phyloP scores from a whole-genome alignment of 2,888 invertebrate species.

The Pandemis cinnamomeana region DNA sequence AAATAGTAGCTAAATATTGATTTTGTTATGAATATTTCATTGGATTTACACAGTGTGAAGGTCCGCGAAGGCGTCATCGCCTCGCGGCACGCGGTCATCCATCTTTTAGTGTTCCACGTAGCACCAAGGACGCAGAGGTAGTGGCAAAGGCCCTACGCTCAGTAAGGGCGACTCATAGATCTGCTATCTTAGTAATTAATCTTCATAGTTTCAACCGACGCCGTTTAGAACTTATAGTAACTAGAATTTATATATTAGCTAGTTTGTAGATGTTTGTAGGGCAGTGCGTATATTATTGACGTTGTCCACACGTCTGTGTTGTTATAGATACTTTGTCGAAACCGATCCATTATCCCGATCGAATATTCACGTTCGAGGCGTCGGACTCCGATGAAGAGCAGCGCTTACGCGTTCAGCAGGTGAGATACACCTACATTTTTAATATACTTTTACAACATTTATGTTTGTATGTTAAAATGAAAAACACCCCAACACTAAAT shows the following conservation, averaged over 20 bases:
- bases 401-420: slow-evolving; percentile 81
- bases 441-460: background rate
- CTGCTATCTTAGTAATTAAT: slow-evolving; percentile 39
- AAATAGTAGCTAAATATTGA: slow-evolving; percentile 27
- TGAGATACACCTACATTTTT: slow-evolving; percentile 54
- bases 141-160: slow-evolving; percentile 54
- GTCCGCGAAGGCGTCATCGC: slow-evolving; percentile 54
- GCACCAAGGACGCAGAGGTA: slow-evolving; percentile 56
- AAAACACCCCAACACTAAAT: slow-evolving; percentile 1
- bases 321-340: slow-evolving; percentile 85
- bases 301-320: slow-evolving; percentile 81
- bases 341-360: slow-evolving; percentile 82
- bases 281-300: slow-evolving; percentile 58
- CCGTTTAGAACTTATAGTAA: slow-evolving; percentile 34
- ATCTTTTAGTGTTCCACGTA: slow-evolving; percentile 52
- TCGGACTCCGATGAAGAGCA: slow-evolving; percentile 81
- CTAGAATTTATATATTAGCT: slow-evolving; percentile 37
- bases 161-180: slow-evolving; percentile 39
- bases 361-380: slow-evolving; percentile 81
- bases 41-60: slow-evolving; percentile 35
- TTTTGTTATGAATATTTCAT: slow-evolving; percentile 38
- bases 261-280: slow-evolving; percentile 38
- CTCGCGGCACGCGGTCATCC: slow-evolving; percentile 42
- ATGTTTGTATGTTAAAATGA: background rate
- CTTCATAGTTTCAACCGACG: slow-evolving; percentile 20